A percentile compares a stretch with the other conserved stretches of the same genome.
phyloP scores from a whole-genome alignment of 2,888 invertebrate species.

The Melanotus villosus region DNA sequence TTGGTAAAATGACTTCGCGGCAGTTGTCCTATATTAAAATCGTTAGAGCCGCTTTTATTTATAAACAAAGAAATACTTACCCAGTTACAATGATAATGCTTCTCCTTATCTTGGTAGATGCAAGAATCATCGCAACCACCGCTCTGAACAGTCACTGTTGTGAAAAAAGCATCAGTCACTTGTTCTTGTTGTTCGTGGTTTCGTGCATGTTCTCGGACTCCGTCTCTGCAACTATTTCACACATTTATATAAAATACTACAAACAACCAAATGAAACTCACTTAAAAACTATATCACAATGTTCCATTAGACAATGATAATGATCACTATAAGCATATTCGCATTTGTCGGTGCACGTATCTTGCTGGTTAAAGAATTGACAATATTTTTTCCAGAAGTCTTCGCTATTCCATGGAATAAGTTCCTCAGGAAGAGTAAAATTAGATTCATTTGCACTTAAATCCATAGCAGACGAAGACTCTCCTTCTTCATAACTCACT shows the following conservation, averaged over 20 bases:
- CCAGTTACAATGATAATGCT: conserved; percentile 93
- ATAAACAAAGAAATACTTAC: too few species aligned
- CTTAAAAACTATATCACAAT: conserved; percentile 82
- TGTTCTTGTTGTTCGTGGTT: conserved; percentile 92
- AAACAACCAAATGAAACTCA: too few species aligned
- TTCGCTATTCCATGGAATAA: conserved; percentile 65
- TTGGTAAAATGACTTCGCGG: conserved; percentile 81
- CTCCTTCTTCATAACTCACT: conserved; percentile 67
- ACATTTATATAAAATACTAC: neutral
- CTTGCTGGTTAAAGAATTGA: conserved; percentile 65
- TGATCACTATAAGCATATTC: conserved; percentile 83
- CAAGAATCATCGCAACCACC: conserved; percentile 78
- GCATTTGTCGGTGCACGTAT: conserved; percentile 66
- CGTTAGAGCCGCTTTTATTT: too few species aligned
- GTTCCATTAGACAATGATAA: conserved; percentile 87
- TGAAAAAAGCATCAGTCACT: conserved; percentile 84
- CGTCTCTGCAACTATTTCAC: conserved; percentile 72
- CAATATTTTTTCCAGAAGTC: conserved; percentile 74
- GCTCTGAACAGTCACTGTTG: conserved; percentile 75
- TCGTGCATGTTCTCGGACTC: conserved; percentile 88
- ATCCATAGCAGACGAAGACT: conserved; percentile 65
- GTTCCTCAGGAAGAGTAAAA: conserved; percentile 58
- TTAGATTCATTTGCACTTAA: conserved; percentile 64
- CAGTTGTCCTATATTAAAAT: conserved; percentile 89
- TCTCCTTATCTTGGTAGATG: conserved; percentile 82